Conservation (phyloP, 1,140 invertebrate species). For the Homalodisca vitripennis region DNA sequence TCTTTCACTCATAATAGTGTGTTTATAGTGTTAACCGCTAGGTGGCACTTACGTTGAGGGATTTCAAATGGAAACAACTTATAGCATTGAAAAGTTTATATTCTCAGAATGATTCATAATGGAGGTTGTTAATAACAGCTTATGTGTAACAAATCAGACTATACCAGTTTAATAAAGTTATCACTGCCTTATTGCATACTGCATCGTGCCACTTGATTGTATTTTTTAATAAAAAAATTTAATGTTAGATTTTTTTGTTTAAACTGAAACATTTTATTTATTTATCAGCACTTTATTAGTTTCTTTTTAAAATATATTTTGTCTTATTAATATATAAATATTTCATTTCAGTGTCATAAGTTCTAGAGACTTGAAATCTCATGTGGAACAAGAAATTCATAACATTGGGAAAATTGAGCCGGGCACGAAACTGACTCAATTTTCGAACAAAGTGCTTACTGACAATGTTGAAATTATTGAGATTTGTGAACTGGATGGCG, state of each 20-base stretch:
- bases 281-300: background rate
- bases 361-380: background rate
- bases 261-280: background rate
- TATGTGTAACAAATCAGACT: no score
- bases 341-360: constrained; percentile 10
- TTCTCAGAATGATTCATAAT: no score
- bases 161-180: no score
- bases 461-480: constrained; percentile 29
- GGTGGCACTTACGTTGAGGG: no score
- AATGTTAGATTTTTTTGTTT: background rate
- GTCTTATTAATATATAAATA: background rate
- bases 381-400: constrained; percentile 11
- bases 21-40: no score
- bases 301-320: background rate
- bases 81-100: no score
- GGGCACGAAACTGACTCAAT: constrained; percentile 8
- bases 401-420: background rate
- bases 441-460: background rate
- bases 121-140: no score
- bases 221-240: background rate
- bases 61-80: no score
- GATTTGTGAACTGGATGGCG: constrained; percentile 7
- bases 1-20: no score
- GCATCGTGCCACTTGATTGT: background rate
- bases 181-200: no score